These are phyloP conservation scores for Leucoptera coffeella DNA, from an alignment of 2,888 invertebrate species.

Conservation along the genomic window DNA sequence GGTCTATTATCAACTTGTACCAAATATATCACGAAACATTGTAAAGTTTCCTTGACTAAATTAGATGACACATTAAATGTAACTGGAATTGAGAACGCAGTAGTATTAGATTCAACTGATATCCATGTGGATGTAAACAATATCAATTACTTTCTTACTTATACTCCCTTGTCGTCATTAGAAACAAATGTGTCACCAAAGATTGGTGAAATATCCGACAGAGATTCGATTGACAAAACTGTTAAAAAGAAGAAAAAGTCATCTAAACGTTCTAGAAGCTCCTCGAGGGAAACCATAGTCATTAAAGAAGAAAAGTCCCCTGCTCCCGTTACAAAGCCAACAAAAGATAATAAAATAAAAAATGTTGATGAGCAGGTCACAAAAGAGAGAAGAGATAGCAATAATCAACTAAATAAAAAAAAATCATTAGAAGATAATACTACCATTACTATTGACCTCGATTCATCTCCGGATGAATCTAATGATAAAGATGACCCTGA, in stretches of 20 bases:
- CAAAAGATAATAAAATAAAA: constrained; percentile 9
- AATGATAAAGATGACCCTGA: constrained; percentile 9
- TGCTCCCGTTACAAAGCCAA: no score
- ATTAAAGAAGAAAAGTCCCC: constrained; percentile 6
- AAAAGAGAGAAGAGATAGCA: constrained; percentile 10
- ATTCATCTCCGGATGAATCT: no score
- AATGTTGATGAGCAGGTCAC: constrained; percentile 3
- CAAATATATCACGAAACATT: constrained; percentile 13
- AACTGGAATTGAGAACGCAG: constrained; percentile 14
- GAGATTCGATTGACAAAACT: constrained; percentile 6
- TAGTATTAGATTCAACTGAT: constrained; percentile 15
- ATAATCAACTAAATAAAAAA: constrained; percentile 4
- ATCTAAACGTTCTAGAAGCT: constrained; percentile 8
- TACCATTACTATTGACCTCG: no score
- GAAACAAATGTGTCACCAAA: no score
- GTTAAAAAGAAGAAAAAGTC: neutral
- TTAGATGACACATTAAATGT: constrained; percentile 18
- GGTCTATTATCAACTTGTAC: constrained; percentile 11
- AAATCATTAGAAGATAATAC: no score
- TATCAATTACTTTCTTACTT: constrained; percentile 15
- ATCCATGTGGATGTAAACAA: constrained; percentile 14
- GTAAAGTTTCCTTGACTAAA: constrained; percentile 17
- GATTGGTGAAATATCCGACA: no score
- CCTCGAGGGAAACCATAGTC: constrained; percentile 12
- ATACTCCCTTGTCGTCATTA: constrained; percentile 8